A percentile compares a stretch with the other conserved stretches of the same genome.
Conservation (phyloP, 2,888 invertebrate genomes). For the Pollenia griseotomentosa region DNA sequence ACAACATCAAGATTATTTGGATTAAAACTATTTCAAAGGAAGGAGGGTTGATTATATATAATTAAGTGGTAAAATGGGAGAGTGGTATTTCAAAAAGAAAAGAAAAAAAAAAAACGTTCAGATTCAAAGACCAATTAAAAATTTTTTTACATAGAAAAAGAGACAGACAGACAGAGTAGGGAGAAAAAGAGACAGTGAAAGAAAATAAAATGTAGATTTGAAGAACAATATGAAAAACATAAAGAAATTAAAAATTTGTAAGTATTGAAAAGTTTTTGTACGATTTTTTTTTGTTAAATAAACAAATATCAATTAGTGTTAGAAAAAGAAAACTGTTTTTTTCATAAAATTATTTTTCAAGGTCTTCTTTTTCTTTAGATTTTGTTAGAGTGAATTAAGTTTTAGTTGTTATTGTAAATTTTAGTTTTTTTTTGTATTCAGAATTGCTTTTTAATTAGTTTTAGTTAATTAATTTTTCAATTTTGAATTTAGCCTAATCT, state of each 20-base stretch:
- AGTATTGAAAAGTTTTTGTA: constrained; percentile 22
- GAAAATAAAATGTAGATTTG: constrained; percentile 11
- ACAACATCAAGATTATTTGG: constrained; percentile 69
- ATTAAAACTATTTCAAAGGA: constrained; percentile 30
- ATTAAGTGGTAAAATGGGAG: not conserved
- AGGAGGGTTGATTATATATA: constrained; percentile 33
- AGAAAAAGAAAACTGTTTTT: constrained; percentile 49
- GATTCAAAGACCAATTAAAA: constrained; percentile 58
- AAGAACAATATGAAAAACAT: not conserved
- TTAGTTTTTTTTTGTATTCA: constrained; percentile 15
- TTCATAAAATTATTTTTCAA: constrained; percentile 1
- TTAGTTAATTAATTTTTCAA: constrained; percentile 69
- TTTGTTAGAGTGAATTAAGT: constrained; percentile 36
- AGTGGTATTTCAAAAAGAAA: constrained; percentile 39
- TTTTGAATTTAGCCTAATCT: constrained; percentile 85
- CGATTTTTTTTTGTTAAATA: constrained; percentile 9
- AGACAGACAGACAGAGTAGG: constrained; percentile 47
- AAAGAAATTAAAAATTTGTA: constrained; percentile 5
- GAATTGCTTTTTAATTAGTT: constrained; percentile 37
- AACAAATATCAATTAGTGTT: constrained; percentile 22
- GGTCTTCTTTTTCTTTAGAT: constrained; percentile 35
- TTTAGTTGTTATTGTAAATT: constrained; percentile 25
- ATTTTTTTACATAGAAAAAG: constrained; percentile 54
- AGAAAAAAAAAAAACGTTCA: constrained; percentile 53
- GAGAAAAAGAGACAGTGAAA: constrained; percentile 50